These are phyloP conservation scores for Epistrophe grossulariae DNA, from an alignment of 2,888 invertebrate species.

Conservation along the genomic window DNA sequence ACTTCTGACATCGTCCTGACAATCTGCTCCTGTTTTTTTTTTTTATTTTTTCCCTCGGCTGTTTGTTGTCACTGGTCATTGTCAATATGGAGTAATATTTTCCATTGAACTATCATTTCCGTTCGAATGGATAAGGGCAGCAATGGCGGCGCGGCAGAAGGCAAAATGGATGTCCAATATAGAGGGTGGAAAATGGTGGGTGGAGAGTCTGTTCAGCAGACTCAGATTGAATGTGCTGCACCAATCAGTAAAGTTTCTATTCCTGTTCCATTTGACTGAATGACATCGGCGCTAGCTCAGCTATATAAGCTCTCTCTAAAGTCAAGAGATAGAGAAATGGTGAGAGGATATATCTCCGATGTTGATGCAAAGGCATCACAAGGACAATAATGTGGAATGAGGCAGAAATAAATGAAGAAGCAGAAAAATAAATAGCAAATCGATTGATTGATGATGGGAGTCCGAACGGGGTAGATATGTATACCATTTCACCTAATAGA, in stretches of 20 bases:
- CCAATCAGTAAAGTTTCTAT: conserved; percentile 71
- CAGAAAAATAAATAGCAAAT: conserved; percentile 67
- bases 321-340: conserved; percentile 40
- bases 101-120: conserved; percentile 75
- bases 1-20: conserved; percentile 59
- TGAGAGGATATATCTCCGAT: conserved; percentile 24
- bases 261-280: conserved; percentile 38
- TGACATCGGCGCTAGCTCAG: conserved; percentile 32
- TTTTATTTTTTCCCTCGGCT: conserved; percentile 22
- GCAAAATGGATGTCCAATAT: not conserved
- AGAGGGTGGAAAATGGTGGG: not conserved
- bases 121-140: conserved; percentile 42
- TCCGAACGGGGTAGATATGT: conserved; percentile 50
- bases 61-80: conserved; percentile 66
- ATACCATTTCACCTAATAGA: conserved; percentile 71
- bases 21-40: conserved; percentile 59
- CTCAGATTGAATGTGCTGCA: conserved; percentile 59
- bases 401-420: conserved; percentile 29
- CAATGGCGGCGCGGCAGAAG: conserved; percentile 13
- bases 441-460: conserved; percentile 74
- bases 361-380: conserved; percentile 49
- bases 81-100: conserved; percentile 73
- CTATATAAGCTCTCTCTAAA: conserved; percentile 16
- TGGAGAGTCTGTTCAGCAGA: conserved; percentile 34
- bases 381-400: conserved; percentile 48